phyloP scores from a whole-genome alignment of 2,888 invertebrate species.

The Heliconius ismenius region DNA sequence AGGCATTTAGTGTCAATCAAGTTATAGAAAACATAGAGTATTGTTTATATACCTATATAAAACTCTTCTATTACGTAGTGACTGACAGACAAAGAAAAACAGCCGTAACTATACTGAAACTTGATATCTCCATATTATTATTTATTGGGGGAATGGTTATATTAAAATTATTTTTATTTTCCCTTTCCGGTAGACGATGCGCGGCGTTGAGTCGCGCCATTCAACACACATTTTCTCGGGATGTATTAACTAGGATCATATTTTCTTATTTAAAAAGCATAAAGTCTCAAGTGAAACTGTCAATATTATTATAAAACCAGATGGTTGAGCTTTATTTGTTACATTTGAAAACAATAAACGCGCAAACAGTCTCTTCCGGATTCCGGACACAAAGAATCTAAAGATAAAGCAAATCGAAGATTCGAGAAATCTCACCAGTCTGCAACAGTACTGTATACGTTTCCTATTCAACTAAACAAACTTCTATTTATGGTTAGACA shows the following conservation, averaged over 20 bases:
- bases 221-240: too few relatives aligned
- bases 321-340: background rate
- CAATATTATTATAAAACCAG: background rate
- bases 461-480: background rate
- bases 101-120: too few relatives aligned
- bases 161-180: too few relatives aligned
- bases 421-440: constrained; percentile 3
- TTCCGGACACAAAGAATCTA: background rate
- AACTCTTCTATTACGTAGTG: background rate
- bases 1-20: background rate
- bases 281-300: background rate
- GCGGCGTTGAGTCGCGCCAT: too few relatives aligned
- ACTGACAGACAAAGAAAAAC: background rate
- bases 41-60: background rate
- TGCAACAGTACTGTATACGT: background rate
- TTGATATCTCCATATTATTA: too few relatives aligned
- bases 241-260: too few relatives aligned
- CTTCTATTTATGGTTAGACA: background rate
- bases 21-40: background rate
- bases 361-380: background rate
- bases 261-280: too few relatives aligned
- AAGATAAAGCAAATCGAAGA: background rate
- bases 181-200: too few relatives aligned
- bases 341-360: background rate
- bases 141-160: too few relatives aligned